Evolutionary conservation across 2,888 invertebrate species (phyloP).

Genomic region (Nowickia ferox): DNA sequence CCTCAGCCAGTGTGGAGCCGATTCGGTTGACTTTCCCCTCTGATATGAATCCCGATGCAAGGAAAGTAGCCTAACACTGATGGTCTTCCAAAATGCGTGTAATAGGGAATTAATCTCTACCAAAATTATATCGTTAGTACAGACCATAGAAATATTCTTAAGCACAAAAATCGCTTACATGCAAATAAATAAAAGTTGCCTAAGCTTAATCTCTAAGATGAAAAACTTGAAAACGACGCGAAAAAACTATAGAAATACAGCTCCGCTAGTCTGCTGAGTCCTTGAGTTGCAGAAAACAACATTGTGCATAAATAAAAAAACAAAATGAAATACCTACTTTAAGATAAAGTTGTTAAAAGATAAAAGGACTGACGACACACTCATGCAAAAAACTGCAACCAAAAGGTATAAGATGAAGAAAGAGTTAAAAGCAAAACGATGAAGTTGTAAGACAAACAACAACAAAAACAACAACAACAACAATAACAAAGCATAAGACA

Average conservation of each 20-base stretch:
- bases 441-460: conserved; percentile 48
- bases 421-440: conserved; percentile 27
- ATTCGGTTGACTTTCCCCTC: too few relatives aligned
- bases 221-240: not conserved
- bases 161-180: too few relatives aligned
- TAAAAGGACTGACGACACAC: not conserved
- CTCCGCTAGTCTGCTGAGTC: conserved; percentile 44
- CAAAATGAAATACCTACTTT: conserved; percentile 15
- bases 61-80: too few relatives aligned
- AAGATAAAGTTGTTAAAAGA: conserved; percentile 49
- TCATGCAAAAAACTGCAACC: not conserved
- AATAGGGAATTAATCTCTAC: too few relatives aligned
- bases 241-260: not conserved
- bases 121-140: too few relatives aligned
- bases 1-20: too few relatives aligned
- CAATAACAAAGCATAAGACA: conserved; percentile 29
- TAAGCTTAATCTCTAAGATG: not conserved
- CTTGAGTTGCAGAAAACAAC: conserved; percentile 44
- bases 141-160: too few relatives aligned
- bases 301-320: conserved; percentile 11
- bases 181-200: not conserved
- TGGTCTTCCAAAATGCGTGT: too few relatives aligned
- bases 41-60: too few relatives aligned
- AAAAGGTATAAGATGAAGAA: conserved; percentile 22
- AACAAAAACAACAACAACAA: conserved; percentile 24